Evolutionary conservation across 2,888 invertebrate species (phyloP).

Genomic region (Cheilosia soror): DNA sequence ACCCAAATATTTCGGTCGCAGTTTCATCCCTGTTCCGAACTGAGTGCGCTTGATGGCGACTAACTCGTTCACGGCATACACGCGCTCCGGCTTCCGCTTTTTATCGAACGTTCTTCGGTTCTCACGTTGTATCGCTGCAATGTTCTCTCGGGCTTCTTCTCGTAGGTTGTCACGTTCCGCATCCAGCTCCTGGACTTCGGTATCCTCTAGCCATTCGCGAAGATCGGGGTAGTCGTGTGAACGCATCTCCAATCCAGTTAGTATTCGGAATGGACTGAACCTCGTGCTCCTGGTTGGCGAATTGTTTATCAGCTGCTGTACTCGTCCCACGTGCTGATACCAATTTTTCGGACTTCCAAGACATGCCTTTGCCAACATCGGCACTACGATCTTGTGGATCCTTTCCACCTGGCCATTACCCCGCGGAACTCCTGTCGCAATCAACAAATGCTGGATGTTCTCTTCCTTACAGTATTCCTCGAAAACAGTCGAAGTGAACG

Average conservation of each 20-base stretch:
- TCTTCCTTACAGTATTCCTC: too few species aligned
- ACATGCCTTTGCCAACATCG: conserved; percentile 79
- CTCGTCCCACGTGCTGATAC: conserved; percentile 75
- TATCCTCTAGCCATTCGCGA: not conserved
- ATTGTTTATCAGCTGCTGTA: conserved; percentile 74
- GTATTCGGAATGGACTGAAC: conserved; percentile 6
- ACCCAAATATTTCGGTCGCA: conserved; percentile 45
- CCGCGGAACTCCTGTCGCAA: too few species aligned
- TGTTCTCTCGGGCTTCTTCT: too few species aligned
- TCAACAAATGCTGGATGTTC: too few species aligned
- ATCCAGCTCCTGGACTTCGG: not conserved
- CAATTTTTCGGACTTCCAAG: conserved; percentile 77
- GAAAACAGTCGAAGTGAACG: too few species aligned
- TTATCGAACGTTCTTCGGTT: conserved; percentile 37
- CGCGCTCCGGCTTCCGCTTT: conserved; percentile 15
- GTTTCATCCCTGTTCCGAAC: conserved; percentile 42
- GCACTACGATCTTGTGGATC: conserved; percentile 78
- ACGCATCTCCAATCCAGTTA: conserved; percentile 40
- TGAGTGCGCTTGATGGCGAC: conserved; percentile 66
- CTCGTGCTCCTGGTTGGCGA: conserved; percentile 29
- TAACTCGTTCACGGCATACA: conserved; percentile 40
- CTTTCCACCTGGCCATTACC: conserved; percentile 79
- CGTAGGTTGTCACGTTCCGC: conserved; percentile 21
- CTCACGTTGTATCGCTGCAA: conserved; percentile 16
- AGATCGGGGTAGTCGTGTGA: conserved; percentile 2